Conservation (phyloP, 2,797 vertebrate genomes). For the Aselliscus stoliczkanus region DNA sequence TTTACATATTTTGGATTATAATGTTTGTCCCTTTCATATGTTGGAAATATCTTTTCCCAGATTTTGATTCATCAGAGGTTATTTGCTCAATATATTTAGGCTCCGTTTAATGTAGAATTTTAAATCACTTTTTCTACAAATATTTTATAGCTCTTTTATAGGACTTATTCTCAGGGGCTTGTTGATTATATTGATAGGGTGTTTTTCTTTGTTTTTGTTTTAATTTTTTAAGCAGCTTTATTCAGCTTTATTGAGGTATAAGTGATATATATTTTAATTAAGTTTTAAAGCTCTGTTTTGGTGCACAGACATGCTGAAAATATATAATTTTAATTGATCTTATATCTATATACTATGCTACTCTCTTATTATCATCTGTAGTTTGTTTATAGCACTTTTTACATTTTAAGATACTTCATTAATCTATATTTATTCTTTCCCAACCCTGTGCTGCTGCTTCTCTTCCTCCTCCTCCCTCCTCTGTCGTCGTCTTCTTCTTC, state of each 20-base stretch:
- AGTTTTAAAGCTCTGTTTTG: not conserved
- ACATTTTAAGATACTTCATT: not conserved
- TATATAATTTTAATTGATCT: not conserved
- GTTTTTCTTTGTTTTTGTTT: not conserved
- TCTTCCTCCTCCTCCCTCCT: too few species aligned
- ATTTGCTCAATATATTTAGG: not conserved
- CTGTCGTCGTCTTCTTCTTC: too few species aligned
- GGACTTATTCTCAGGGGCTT: not conserved
- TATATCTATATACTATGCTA: not conserved
- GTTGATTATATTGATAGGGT: not conserved
- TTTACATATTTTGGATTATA: not conserved
- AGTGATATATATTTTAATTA: not conserved
- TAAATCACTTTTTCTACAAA: not conserved
- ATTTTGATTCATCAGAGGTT: not conserved
- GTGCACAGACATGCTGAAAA: not conserved
- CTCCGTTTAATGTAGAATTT: not conserved
- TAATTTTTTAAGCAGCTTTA: too few species aligned
- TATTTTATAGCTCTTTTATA: not conserved
- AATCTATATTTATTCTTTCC: not conserved
- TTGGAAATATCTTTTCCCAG: not conserved
- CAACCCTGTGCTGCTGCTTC: not conserved
- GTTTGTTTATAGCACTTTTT: not conserved
- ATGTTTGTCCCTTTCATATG: not conserved
- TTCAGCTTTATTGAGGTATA: not conserved
- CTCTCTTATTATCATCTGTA: not conserved